Evolutionary conservation across 2,113 vertebrate genomes (phyloP).

Genomic region (Macrotis lagotis): DNA sequence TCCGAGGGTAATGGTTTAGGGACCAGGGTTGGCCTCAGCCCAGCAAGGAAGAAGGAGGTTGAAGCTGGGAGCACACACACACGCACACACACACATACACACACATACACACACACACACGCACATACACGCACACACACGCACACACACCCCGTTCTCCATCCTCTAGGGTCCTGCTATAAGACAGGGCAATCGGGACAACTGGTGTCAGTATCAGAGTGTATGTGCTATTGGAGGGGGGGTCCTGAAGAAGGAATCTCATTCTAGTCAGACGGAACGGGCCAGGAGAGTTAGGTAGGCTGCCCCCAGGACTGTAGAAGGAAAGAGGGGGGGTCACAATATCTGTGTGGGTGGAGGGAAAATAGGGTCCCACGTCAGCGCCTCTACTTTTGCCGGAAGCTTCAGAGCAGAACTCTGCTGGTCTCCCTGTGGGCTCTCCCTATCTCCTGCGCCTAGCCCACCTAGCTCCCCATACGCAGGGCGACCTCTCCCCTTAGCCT

Average conservation of each 20-base stretch:
- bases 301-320: not conserved
- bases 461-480: constrained; percentile 65
- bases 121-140: constrained; percentile 1
- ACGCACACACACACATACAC: not conserved
- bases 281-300: not conserved
- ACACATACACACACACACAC: constrained; percentile 4
- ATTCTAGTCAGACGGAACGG: not conserved
- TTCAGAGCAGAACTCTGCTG: not conserved
- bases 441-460: not conserved
- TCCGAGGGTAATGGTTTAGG: not conserved
- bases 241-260: not conserved
- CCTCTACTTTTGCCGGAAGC: not conserved
- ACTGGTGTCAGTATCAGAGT: not conserved
- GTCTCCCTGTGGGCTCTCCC: not conserved
- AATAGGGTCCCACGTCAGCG: not conserved
- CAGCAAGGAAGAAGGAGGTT: not conserved
- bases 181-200: not conserved
- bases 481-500: constrained; percentile 48
- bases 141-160: not conserved
- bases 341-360: constrained; percentile 21
- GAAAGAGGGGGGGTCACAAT: not conserved
- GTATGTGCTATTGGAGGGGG: not conserved
- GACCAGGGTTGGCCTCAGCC: not conserved
- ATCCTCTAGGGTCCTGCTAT: not conserved
- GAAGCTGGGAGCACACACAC: not conserved